Percentiles rank a stretch among this genome's conserved stretches.
Conservation (phyloP, 37 sponge, comb jelly and placozoan genomes). For the Beroe ovata region DNA sequence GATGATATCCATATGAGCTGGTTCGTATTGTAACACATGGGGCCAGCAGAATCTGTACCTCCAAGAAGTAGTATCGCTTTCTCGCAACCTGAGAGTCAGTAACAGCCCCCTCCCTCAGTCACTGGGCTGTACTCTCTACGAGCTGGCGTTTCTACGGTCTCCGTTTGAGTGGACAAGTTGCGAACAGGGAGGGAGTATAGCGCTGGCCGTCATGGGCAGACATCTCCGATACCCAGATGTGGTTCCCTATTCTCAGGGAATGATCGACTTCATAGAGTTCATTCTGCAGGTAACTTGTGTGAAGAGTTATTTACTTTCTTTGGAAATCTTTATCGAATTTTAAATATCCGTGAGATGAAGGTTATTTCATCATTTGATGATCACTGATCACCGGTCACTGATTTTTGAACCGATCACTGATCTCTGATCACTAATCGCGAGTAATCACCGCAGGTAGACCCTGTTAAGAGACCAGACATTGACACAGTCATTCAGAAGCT, state of each 20-base stretch:
- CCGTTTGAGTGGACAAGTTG: conserved; percentile 36
- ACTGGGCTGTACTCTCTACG: conserved; percentile 86
- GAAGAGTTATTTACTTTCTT: too few species aligned
- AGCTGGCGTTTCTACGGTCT: conserved; percentile 75
- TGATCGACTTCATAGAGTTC: conserved; percentile 34
- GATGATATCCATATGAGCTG: too few species aligned
- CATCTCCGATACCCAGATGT: conserved; percentile 13
- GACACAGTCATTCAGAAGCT: conserved; percentile 64
- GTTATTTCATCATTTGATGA: too few species aligned
- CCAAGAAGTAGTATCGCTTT: too few species aligned
- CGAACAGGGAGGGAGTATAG: conserved; percentile 61
- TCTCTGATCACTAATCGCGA: too few species aligned
- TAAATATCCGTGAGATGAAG: too few species aligned
- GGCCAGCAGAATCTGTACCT: too few species aligned
- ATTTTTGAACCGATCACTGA: too few species aligned
- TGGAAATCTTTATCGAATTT: too few species aligned
- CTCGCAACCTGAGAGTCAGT: too few species aligned
- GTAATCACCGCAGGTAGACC: conserved; percentile 58
- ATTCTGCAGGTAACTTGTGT: conserved; percentile 42
- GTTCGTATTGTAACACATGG: too few species aligned
- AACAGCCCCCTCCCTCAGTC: conserved; percentile 69
- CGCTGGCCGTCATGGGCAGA: conserved; percentile 4
- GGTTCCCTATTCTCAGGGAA: conserved; percentile 12
- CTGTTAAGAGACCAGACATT: conserved; percentile 15
- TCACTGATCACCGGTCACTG: too few species aligned